Percentiles rank a stretch among this genome's conserved stretches.
Evolutionary conservation across 1,140 invertebrate genomes (phyloP).

Genomic region (Diplogasteroides magnus): DNA sequence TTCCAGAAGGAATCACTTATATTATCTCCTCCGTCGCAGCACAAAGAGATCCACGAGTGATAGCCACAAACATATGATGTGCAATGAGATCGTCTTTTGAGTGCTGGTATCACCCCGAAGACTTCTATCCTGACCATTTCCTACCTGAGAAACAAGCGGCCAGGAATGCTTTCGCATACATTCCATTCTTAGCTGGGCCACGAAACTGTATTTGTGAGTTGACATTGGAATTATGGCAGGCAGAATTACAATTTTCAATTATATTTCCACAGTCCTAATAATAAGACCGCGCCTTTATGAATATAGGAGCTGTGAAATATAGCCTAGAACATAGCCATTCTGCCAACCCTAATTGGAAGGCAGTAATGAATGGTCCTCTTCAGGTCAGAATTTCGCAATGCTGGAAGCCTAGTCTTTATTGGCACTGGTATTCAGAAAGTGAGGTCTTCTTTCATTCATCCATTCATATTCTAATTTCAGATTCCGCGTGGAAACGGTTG

Average conservation of each 20-base stretch:
- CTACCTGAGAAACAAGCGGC: constrained; percentile 68
- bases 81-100: constrained; percentile 65
- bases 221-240: too few relatives aligned
- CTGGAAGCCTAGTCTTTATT: constrained; percentile 79
- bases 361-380: too few relatives aligned
- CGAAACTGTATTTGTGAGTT: constrained; percentile 57
- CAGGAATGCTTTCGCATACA: constrained; percentile 57
- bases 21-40: constrained; percentile 58
- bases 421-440: constrained; percentile 74
- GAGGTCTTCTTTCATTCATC: too few relatives aligned
- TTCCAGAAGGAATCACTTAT: constrained; percentile 54
- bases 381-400: constrained; percentile 73
- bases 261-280: too few relatives aligned
- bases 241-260: too few relatives aligned
- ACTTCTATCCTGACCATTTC: constrained; percentile 86
- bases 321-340: too few relatives aligned
- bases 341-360: too few relatives aligned
- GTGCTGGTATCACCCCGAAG: constrained; percentile 74
- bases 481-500: constrained; percentile 62
- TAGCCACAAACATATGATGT: constrained; percentile 64
- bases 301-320: too few relatives aligned
- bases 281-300: too few relatives aligned
- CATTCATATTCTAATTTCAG: too few relatives aligned
- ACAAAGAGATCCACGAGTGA: constrained; percentile 57
- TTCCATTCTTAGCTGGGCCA: constrained; percentile 57